Conservation (phyloP, 2,113 vertebrate species). For the Pygoscelis adeliae region DNA sequence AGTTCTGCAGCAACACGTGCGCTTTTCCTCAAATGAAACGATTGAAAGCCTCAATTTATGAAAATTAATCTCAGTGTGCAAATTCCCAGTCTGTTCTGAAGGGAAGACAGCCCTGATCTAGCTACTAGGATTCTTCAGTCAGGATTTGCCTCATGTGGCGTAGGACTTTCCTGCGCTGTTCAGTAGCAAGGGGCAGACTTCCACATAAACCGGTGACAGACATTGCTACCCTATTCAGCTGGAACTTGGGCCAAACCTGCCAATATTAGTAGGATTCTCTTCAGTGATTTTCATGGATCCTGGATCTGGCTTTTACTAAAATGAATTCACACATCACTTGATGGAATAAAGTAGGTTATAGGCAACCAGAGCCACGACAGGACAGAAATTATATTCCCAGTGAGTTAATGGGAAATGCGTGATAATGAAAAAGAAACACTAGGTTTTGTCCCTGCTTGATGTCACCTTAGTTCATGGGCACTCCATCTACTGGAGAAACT, state of each 20-base stretch:
- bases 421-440: not conserved
- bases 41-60: not conserved
- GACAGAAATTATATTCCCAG: not conserved
- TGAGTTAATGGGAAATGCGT: not conserved
- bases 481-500: not conserved
- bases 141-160: not conserved
- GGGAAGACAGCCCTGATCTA: not conserved
- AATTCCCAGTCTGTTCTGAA: not conserved
- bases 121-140: not conserved
- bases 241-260: not conserved
- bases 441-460: not conserved
- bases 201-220: not conserved
- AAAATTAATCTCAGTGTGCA: not conserved
- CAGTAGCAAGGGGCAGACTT: not conserved
- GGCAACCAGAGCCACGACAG: not conserved
- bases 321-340: not conserved
- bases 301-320: not conserved
- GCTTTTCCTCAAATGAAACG: not conserved
- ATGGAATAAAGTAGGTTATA: not conserved
- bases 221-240: not conserved
- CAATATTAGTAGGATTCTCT: not conserved
- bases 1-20: not conserved
- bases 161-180: not conserved
- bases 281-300: not conserved
- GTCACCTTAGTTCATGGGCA: not conserved